phyloP scores from a whole-genome alignment of 2,888 invertebrate species.

The Diaprepes abbreviatus region DNA sequence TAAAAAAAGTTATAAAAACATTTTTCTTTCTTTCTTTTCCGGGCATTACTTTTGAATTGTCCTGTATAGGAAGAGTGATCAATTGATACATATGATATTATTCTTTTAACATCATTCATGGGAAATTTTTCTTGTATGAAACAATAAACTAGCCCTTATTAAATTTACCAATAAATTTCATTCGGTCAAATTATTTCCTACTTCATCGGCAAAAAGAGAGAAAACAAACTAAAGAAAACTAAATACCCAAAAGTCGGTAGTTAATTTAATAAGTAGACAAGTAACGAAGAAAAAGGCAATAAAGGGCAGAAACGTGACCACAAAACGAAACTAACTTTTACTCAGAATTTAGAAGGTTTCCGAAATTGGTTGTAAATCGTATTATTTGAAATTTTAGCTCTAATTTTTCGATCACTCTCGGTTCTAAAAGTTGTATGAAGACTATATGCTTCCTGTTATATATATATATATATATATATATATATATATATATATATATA shows the following conservation, averaged over 20 bases:
- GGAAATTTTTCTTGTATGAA: no score
- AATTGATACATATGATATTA: no score
- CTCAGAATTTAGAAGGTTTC: background rate
- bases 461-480: no score
- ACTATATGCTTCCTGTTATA: no score
- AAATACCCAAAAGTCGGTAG: constrained; percentile 50
- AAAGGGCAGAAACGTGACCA: constrained; percentile 57
- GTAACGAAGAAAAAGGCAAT: constrained; percentile 49
- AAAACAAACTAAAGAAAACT: constrained; percentile 36
- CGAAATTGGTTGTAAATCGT: constrained; percentile 25
- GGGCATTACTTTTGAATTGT: no score
- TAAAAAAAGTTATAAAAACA: no score
- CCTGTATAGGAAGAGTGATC: no score
- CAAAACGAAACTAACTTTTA: constrained; percentile 28
- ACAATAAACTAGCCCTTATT: background rate
- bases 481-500: no score
- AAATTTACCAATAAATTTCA: constrained; percentile 7
- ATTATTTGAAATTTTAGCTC: constrained; percentile 42
- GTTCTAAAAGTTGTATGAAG: no score
- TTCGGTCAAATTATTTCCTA: constrained; percentile 11
- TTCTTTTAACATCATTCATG: no score
- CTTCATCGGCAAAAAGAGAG: constrained; percentile 14
- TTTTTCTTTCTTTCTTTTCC: no score
- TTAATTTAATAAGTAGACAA: constrained; percentile 42
- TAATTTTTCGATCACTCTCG: background rate